Conservation (phyloP, 2,113 vertebrate genomes). For the Leptobrachium ailaonicum region DNA sequence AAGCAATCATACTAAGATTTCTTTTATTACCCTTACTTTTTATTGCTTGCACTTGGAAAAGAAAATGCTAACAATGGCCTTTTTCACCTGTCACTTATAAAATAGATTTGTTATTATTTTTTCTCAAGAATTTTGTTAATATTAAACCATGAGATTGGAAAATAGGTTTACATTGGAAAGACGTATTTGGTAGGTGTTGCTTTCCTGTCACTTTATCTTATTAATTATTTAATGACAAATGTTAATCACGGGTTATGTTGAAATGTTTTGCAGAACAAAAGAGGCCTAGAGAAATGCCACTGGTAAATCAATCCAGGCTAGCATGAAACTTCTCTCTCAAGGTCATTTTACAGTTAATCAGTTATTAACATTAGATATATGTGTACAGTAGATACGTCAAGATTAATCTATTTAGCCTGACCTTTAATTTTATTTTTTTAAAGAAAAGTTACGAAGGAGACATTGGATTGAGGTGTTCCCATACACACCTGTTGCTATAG, state of each 20-base stretch:
- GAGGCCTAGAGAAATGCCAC: conserved; percentile 7
- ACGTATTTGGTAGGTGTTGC: background rate
- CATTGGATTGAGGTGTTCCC: background rate
- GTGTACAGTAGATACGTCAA: conserved; percentile 4
- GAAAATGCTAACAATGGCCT: background rate
- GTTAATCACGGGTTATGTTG: background rate
- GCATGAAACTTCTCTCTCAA: background rate
- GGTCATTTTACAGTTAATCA: conserved; percentile 11
- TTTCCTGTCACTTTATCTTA: conserved; percentile 24
- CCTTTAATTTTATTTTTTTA: conserved; percentile 2
- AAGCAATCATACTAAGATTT: conserved; percentile 6
- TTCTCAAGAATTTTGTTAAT: conserved; percentile 16
- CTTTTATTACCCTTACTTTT: conserved; percentile 1
- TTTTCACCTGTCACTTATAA: background rate
- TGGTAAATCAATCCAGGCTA: conserved; percentile 12
- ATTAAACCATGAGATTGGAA: background rate
- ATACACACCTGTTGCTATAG: too few relatives aligned
- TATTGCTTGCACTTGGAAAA: background rate
- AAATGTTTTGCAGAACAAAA: background rate
- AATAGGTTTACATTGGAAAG: background rate
- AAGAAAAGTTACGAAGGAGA: background rate
- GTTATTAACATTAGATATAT: conserved; percentile 20
- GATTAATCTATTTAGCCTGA: background rate
- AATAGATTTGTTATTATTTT: background rate
- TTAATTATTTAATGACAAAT: background rate